phyloP scores from a whole-genome alignment of 2,888 invertebrate genomes.

The Siphonodentalium dalli region DNA sequence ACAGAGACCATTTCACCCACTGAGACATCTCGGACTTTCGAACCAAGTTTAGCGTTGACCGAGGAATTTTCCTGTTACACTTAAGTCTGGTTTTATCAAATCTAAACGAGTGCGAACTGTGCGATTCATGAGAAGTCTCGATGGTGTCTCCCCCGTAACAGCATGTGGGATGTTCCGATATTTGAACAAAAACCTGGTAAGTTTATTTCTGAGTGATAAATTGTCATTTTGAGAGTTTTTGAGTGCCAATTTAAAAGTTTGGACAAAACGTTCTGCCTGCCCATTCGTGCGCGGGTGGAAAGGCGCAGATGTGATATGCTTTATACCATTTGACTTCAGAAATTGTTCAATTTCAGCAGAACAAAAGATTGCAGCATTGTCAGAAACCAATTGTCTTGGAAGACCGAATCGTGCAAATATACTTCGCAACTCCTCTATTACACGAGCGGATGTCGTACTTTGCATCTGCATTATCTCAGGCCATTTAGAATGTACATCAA shows the following conservation, averaged over 20 bases:
- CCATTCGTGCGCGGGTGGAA: constrained; percentile 18
- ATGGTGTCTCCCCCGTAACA: constrained; percentile 1
- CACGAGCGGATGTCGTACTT: constrained; percentile 3
- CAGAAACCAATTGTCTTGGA: constrained; percentile 12
- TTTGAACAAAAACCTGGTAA: background rate
- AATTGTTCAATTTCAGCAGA: constrained; percentile 11
- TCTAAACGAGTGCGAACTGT: constrained; percentile 9
- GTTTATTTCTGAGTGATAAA: background rate
- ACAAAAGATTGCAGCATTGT: constrained; percentile 22
- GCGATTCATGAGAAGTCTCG: constrained; percentile 5
- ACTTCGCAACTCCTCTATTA: background rate
- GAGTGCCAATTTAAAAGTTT: constrained; percentile 7
- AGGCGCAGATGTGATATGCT: constrained; percentile 19
- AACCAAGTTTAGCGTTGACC: background rate
- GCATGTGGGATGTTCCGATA: constrained; percentile 2
- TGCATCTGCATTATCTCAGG: constrained; percentile 8
- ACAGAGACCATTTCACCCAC: constrained; percentile 4
- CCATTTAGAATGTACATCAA: constrained; percentile 20
- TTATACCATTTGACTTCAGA: constrained; percentile 12
- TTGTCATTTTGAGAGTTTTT: background rate
- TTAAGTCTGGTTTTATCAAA: constrained; percentile 11
- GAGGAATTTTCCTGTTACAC: background rate
- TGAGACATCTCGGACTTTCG: background rate
- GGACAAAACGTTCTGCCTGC: constrained; percentile 14
- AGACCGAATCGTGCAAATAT: constrained; percentile 11